Conservation (phyloP, 2,888 invertebrate species). For the Caenorhabditis sp. region DNA sequence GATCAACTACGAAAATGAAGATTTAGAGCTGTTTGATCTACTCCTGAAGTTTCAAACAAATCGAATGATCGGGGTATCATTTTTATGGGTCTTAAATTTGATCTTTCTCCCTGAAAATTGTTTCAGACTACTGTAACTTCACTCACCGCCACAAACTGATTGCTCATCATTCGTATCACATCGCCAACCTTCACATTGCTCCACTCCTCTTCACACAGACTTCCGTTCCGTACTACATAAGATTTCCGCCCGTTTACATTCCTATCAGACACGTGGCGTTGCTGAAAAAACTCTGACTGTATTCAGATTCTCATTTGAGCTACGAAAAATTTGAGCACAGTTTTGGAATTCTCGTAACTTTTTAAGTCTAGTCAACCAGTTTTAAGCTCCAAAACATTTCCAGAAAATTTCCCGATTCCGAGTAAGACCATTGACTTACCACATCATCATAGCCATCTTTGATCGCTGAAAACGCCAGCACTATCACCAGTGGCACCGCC, state of each 20-base stretch:
- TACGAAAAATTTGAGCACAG: too few relatives aligned
- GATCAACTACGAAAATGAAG: too few relatives aligned
- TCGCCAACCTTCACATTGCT: slow-evolving; percentile 92
- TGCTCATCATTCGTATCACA: slow-evolving; percentile 98
- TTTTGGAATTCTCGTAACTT: too few relatives aligned
- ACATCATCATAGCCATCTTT: slow-evolving; percentile 99
- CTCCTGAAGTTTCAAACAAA: too few relatives aligned
- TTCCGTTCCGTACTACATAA: slow-evolving; percentile 89
- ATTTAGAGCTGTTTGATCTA: too few relatives aligned
- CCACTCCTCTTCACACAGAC: slow-evolving; percentile 91
- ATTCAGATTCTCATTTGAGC: too few relatives aligned
- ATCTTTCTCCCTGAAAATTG: too few relatives aligned
- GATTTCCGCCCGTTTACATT: slow-evolving; percentile 97
- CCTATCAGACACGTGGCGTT: slow-evolving; percentile 98
- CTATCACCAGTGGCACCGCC: slow-evolving; percentile 95
- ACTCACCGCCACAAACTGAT: slow-evolving; percentile 94
- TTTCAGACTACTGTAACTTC: background rate
- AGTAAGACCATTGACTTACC: slow-evolving; percentile 86
- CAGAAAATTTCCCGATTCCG: background rate
- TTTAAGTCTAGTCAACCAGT: too few relatives aligned
- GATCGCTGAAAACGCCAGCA: slow-evolving; percentile 94
- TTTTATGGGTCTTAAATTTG: too few relatives aligned
- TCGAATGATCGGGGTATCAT: too few relatives aligned
- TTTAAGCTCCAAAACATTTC: too few relatives aligned
- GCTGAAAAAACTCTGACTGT: too few relatives aligned